phyloP scores from a whole-genome alignment of 2,888 invertebrate species.

The Atrina japonica region DNA sequence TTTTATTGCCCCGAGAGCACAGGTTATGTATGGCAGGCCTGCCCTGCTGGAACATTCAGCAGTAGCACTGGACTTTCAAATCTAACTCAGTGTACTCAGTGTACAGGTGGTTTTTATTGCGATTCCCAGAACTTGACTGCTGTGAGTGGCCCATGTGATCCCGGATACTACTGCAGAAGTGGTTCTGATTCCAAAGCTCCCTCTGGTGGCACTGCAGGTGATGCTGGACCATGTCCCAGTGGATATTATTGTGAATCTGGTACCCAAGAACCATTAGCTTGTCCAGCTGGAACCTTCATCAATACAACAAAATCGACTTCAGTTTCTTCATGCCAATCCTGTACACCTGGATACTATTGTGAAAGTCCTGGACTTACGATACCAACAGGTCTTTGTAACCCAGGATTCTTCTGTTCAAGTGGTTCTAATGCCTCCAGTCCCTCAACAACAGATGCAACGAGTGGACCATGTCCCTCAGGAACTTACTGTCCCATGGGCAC shows the following conservation, averaged over 20 bases:
- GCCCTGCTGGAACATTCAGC: conserved; percentile 76
- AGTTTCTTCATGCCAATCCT: conserved; percentile 66
- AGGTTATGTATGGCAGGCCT: conserved; percentile 70
- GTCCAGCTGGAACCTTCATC: conserved; percentile 77
- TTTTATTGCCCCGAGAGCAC: conserved; percentile 73
- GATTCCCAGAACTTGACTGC: conserved; percentile 67
- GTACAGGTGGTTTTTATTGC: conserved; percentile 76
- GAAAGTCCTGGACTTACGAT: conserved; percentile 68
- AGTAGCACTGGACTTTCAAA: conserved; percentile 61
- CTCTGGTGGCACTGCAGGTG: conserved; percentile 60
- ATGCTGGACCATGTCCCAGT: conserved; percentile 73
- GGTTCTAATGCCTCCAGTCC: conserved; percentile 73
- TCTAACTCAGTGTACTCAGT: conserved; percentile 71
- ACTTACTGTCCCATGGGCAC: conserved; percentile 73
- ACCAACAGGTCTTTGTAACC: conserved; percentile 71
- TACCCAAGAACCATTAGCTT: conserved; percentile 69
- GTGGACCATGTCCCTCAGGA: conserved; percentile 77
- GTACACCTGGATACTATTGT: conserved; percentile 76
- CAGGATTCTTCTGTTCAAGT: conserved; percentile 74
- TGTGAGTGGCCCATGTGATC: conserved; percentile 71
- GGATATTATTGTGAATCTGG: conserved; percentile 74
- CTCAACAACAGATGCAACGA: conserved; percentile 57
- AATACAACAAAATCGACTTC: conserved; percentile 66
- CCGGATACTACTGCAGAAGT: conserved; percentile 74
- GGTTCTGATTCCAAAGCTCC: conserved; percentile 71